These are phyloP conservation scores for Cheilosia impressa DNA, from an alignment of 2,888 invertebrate species.

Conservation along the genomic window DNA sequence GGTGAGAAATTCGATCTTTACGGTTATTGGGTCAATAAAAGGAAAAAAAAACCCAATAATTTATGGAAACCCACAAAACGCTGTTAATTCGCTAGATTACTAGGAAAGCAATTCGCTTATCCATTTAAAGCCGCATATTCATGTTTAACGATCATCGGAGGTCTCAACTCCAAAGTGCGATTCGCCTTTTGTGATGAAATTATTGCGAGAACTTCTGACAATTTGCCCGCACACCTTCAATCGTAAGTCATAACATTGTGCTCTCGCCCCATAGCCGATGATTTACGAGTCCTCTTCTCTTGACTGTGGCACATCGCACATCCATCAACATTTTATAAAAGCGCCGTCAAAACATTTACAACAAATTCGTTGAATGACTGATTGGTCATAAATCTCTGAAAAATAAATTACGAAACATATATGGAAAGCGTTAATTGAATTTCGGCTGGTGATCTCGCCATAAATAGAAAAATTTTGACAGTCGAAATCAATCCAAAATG, in stretches of 20 bases:
- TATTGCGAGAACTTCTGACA: constrained; percentile 23
- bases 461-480: constrained; percentile 40
- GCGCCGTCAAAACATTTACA: constrained; percentile 53
- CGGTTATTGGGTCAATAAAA: constrained; percentile 36
- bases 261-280: constrained; percentile 24
- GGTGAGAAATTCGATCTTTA: constrained; percentile 38
- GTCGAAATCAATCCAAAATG: constrained; percentile 24
- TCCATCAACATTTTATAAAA: constrained; percentile 50
- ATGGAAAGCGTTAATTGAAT: constrained; percentile 50
- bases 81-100: constrained; percentile 41
- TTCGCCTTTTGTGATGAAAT: constrained; percentile 23
- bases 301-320: constrained; percentile 22
- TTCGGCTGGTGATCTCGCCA: constrained; percentile 24
- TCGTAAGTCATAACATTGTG: constrained; percentile 1
- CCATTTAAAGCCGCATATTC: constrained; percentile 37
- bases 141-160: constrained; percentile 31
- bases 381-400: constrained; percentile 57
- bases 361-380: constrained; percentile 57
- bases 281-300: constrained; percentile 53
- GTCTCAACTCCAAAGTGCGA: background rate
- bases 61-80: constrained; percentile 14
- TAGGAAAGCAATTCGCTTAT: constrained; percentile 36
- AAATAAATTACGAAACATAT: background rate
- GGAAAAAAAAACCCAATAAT: background rate
- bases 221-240: constrained; percentile 49